Evolutionary conservation across 1,140 invertebrate genomes (phyloP).

Genomic region (Archegozetes longisetosus): DNA sequence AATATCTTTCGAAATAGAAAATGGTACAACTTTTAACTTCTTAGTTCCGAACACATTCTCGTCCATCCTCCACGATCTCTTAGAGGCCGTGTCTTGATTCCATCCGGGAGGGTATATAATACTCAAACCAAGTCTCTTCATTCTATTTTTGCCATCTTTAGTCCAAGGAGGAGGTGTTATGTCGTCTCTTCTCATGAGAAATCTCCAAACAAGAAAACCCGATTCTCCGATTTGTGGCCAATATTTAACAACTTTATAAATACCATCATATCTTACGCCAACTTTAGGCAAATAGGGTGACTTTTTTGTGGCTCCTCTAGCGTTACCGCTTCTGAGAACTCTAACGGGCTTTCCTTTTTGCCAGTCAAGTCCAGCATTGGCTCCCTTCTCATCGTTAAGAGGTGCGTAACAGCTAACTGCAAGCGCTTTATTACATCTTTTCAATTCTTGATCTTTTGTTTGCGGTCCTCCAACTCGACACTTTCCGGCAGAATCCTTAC

Average conservation of each 20-base stretch:
- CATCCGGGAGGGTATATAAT: slow-evolving; percentile 21
- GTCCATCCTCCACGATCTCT: neutral
- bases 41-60: slow-evolving; percentile 3
- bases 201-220: slow-evolving; percentile 66
- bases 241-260: slow-evolving; percentile 55
- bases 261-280: slow-evolving; percentile 42
- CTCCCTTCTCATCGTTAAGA: slow-evolving; percentile 45
- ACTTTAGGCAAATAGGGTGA: slow-evolving; percentile 49
- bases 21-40: slow-evolving; percentile 15
- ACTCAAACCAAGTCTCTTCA: slow-evolving; percentile 28
- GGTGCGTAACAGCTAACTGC: slow-evolving; percentile 57
- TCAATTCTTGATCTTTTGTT: slow-evolving; percentile 20
- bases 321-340: slow-evolving; percentile 59
- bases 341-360: slow-evolving; percentile 53
- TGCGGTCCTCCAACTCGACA: slow-evolving; percentile 23
- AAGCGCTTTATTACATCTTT: slow-evolving; percentile 41
- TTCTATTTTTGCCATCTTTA: slow-evolving; percentile 42
- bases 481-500: slow-evolving; percentile 43
- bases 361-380: slow-evolving; percentile 50
- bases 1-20: slow-evolving; percentile 57
- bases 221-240: slow-evolving; percentile 57
- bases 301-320: slow-evolving; percentile 45
- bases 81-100: neutral
- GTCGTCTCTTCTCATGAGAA: slow-evolving; percentile 59
- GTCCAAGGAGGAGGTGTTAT: slow-evolving; percentile 64